A percentile compares a stretch with the other conserved stretches of the same genome.
These are phyloP conservation scores for Heterotilapia buettikoferi DNA, from an alignment of 2,113 vertebrate genomes.

Conservation along the genomic window DNA sequence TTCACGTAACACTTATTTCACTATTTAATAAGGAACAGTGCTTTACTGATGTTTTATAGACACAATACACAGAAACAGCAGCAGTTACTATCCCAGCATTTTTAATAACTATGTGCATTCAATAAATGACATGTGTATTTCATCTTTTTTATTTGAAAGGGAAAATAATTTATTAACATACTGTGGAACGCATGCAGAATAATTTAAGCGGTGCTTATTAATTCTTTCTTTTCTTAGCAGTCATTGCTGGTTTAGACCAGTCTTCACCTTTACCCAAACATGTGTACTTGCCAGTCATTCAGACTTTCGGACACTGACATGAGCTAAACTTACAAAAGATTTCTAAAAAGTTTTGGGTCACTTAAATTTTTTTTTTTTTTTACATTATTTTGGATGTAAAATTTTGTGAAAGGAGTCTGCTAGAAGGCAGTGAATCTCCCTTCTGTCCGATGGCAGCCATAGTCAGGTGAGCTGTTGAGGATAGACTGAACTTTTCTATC, in stretches of 20 bases:
- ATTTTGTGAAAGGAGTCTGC: not conserved
- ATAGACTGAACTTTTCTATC: not conserved
- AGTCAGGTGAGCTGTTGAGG: not conserved
- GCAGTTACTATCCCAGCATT: not conserved
- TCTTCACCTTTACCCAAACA: not conserved
- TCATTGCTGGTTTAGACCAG: not conserved
- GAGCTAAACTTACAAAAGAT: not conserved
- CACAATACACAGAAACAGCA: not conserved
- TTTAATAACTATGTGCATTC: not conserved
- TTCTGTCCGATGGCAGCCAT: not conserved
- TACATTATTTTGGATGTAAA: not conserved
- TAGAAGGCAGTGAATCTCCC: not conserved
- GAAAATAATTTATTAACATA: not conserved
- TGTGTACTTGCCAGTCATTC: not conserved
- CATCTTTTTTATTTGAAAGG: not conserved
- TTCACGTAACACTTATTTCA: not conserved
- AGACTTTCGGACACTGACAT: not conserved
- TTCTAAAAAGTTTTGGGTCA: not conserved
- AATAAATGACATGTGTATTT: not conserved
- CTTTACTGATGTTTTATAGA: not conserved
- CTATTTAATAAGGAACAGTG: not conserved
- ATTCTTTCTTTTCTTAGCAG: not conserved
- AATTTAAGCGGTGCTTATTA: not conserved
- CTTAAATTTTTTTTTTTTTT: not conserved
- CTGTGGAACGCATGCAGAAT: not conserved